Evolutionary conservation across 2,888 invertebrate species (phyloP), one percentile per base, ranked within the genome.

Genomic region (Ophion slaviceki): DNA sequence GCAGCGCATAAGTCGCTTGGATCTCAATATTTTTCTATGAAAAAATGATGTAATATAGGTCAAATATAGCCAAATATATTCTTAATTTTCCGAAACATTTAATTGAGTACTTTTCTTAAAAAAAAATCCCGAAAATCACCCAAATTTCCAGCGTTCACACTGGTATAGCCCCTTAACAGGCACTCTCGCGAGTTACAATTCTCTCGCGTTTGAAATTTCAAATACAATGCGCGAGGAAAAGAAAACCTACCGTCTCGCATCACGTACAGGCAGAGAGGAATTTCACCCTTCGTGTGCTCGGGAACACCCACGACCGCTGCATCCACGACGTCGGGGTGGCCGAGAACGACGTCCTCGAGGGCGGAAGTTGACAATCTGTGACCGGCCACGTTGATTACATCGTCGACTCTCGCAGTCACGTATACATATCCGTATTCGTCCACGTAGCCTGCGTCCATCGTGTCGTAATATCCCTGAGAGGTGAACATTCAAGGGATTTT

Each of bases 311-410:
- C 96, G 0, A 99, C 99, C 0, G 98, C 97, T 0, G 97, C 97
- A 91, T 99, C 99, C 0, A 96, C 96, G 0, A 99, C 95, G 87
- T 97, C 96, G 0, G 97, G 96, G 94, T 98, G 98, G n/a, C 97
- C 95, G 64, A 98, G 94, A 14, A 98, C 96, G 0, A 98, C 98
- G 93, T 99, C 98, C 93, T 99, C 99, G 4, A 99, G 94, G 0
- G 98, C 97, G 0, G 97, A 96, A 0, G 98, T 98, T 0, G 98
- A 98, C 64, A 99, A 95, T 76, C 99, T 95, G 93, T 99, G 99
- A 0, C 99, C 99, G 0, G 99, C 98, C 0, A 99, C 99, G 93
- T 99, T 99, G 90, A 99, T 99, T 84, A 98, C 97, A 94, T 99
- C 99, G 94, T 99, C 99, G 84, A 98, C 98, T 53, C 99, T 95